Percentiles rank a stretch among this genome's conserved stretches.
These are phyloP conservation scores for Parnassius mnemosyne DNA, from an alignment of 2,888 invertebrate genomes.

Conservation along the genomic window DNA sequence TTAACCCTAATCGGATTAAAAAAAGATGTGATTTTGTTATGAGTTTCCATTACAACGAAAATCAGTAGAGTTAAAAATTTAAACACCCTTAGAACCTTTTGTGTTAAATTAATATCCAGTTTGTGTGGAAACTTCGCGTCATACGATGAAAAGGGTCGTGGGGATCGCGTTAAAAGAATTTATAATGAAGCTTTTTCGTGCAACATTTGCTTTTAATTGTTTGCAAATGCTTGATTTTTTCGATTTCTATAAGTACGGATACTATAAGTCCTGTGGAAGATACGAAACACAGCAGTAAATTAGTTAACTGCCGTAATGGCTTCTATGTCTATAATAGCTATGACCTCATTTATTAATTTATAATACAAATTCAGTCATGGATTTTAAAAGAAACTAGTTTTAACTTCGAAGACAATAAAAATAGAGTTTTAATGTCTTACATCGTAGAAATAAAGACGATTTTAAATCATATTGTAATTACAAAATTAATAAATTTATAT, in stretches of 20 bases:
- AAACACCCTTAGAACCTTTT: slow-evolving; percentile 33
- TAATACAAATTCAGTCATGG: too few relatives aligned
- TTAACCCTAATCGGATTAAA: slow-evolving; percentile 13
- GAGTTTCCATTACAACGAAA: not conserved
- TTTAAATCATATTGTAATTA: too few relatives aligned
- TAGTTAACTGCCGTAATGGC: too few relatives aligned
- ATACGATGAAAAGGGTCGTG: slow-evolving; percentile 44
- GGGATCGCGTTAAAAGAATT: slow-evolving; percentile 40
- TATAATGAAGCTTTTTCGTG: slow-evolving; percentile 48
- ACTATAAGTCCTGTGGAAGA: too few relatives aligned
- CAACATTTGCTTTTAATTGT: slow-evolving; percentile 29
- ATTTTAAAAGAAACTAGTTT: too few relatives aligned
- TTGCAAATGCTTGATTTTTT: not conserved
- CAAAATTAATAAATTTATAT: too few relatives aligned
- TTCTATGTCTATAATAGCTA: too few relatives aligned
- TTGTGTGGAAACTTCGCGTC: slow-evolving; percentile 38
- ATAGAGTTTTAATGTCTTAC: too few relatives aligned
- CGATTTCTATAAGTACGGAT: not conserved
- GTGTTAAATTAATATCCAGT: slow-evolving; percentile 41
- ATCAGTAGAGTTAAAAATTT: slow-evolving; percentile 24
- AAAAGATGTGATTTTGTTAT: slow-evolving; percentile 14
- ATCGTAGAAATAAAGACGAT: too few relatives aligned
- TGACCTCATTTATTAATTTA: too few relatives aligned
- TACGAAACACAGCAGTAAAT: too few relatives aligned
- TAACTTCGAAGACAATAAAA: too few relatives aligned